Evolutionary conservation across 2,888 invertebrate species (phyloP), one percentile per base, ranked within the genome.

Genomic region (Anagyrus pseudococci): DNA sequence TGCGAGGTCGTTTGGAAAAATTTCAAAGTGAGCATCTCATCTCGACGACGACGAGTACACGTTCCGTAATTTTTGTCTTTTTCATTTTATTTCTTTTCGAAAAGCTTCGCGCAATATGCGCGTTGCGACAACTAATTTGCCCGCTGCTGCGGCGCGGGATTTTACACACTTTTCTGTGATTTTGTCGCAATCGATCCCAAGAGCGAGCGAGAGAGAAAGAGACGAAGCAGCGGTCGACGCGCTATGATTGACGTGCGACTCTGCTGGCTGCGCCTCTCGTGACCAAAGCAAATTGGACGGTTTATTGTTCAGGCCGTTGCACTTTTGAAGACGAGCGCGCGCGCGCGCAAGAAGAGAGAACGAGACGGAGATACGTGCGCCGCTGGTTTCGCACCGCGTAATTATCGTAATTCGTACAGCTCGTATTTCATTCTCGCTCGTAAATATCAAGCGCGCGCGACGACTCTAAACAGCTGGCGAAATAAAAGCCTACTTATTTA

Each of bases 351-450:
- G 33, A 8, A 33, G 33, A 33, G 13, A 33, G 6, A 33, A 8
- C 13, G 33, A 33, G 33, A 6, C 13, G 6, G 33, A n/a, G n/a
- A n/a, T n/a, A n/a, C n/a, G n/a, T n/a, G n/a, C n/a, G n/a, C n/a
- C n/a, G n/a, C n/a, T n/a, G n/a, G n/a, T n/a, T n/a, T n/a, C n/a
- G n/a, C n/a, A n/a, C n/a, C n/a, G 54, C 20, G 41, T 26, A 43
- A 53, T 53, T 43, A 43, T 54, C 54, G 20, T 54, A 43, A 54
- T 54, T 54, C 43, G 43, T 54, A n/a, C n/a, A 26, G 41, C 26
- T 44, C 54, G 43, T 44, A 26, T 26, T 44, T 43, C 29, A 26
- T 15, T 17, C 7, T 19, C 23, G 6, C 22, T 17, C 53, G 53
- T 43, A 43, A 53, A 43, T 43, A 13, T 26, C 4, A 8, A n/a